Conservation (phyloP, 2,888 invertebrate genomes). For the Pardosa pseudoannulata region DNA sequence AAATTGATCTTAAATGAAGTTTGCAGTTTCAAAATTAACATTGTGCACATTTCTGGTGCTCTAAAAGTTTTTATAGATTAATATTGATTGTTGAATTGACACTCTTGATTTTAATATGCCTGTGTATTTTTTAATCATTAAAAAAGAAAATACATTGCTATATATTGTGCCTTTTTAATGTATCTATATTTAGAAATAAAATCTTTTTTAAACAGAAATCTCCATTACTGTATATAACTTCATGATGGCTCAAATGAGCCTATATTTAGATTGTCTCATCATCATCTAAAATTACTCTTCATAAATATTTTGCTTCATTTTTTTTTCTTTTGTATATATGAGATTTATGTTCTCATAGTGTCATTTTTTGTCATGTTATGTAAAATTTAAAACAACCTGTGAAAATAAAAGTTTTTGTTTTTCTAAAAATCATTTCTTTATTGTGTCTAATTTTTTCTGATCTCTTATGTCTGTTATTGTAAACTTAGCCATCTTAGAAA, state of each 20-base stretch:
- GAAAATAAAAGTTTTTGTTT: no score
- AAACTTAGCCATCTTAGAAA: no score
- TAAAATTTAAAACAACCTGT: no score
- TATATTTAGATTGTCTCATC: no score
- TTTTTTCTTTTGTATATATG: no score
- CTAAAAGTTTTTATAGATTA: neutral
- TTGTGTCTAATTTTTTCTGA: no score
- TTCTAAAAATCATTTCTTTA: no score
- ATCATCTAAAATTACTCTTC: no score
- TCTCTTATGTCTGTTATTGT: no score
- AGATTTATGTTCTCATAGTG: neutral
- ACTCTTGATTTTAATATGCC: neutral
- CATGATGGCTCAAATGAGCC: neutral
- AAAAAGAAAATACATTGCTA: neutral
- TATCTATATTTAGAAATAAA: constrained; percentile 10
- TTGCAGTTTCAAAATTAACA: no score
- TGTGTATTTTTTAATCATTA: neutral
- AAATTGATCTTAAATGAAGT: no score
- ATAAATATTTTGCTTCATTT: neutral
- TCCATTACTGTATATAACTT: constrained; percentile 1
- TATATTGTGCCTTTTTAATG: constrained; percentile 17
- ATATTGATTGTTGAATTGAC: neutral
- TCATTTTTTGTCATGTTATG: neutral
- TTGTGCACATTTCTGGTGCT: neutral
- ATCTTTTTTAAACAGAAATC: neutral